Base-by-base conservation (phyloP, 2,888 invertebrate species). In the Aphodius granarius region DNA sequence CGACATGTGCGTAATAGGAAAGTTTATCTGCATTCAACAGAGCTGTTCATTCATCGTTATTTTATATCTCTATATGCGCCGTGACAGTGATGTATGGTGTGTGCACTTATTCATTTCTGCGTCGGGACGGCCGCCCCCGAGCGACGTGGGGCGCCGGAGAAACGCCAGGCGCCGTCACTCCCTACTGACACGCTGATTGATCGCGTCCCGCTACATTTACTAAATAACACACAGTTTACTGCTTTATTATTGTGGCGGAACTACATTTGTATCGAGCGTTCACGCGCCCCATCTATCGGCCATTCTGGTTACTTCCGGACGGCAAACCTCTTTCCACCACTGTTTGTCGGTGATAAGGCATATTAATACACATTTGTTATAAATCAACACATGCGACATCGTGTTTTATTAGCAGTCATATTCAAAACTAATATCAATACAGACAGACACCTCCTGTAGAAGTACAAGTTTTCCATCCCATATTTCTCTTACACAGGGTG, bases 31-130 rank as follows among this genome's bases (percentile, higher is more conserved):
- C 86, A 86, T 86, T 86, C 85, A 86, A 86, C 86, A 86, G 86
- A 84, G 85, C 85, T 84, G 85, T 86, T 86, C 86, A 86, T 86
- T 87, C 86, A 85, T 86, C 86, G 86, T 86, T 86, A 86, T 87
- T 87, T 86, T 87, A 87, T 87, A 87, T 86, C 87, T 87, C 86
- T 87, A 87, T 87, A 86, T 86, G 85, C 84, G 80, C 83, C 80
- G 78, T 87, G 87, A 87, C 87, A 86, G 85, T 87, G 87, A 87
- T 87, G 86, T 87, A 87, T 87, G 86, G 85, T 86, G 83, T 84
- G 84, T 86, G 86, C 86, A 86, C 86, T 87, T 87, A 87, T 86
- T 87, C 87, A 86, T 86, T 86, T 85, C 82, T 82, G 78, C 77
- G 78, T 77, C 78, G 73, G 63, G 66, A 62, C 71, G 84, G 81